A percentile compares a stretch with the other conserved stretches of the same genome.
These are phyloP conservation scores for Ptilodon capucinus DNA, from an alignment of 2,888 invertebrate species.

Conservation along the genomic window DNA sequence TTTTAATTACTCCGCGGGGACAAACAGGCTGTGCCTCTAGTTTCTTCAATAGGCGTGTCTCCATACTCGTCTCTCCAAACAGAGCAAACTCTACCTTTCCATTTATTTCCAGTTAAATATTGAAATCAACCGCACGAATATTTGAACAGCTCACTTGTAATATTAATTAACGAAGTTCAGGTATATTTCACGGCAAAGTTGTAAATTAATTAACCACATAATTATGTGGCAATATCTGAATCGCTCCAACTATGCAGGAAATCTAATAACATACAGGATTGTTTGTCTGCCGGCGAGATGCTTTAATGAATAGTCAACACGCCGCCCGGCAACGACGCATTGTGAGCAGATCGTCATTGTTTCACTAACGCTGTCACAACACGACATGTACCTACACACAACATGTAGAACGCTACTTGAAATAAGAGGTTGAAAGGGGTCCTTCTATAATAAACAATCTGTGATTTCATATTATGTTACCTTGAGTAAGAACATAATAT, in stretches of 20 bases:
- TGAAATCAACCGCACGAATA: slow-evolving; percentile 34
- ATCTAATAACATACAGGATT: slow-evolving; percentile 70
- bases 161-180: slow-evolving; percentile 44
- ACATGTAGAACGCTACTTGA: not conserved
- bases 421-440: not conserved
- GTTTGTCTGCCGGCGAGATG: slow-evolving; percentile 71
- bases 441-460: not conserved
- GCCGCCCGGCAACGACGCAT: slow-evolving; percentile 43
- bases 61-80: slow-evolving; percentile 51
- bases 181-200: slow-evolving; percentile 32
- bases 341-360: slow-evolving; percentile 58
- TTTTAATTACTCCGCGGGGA: slow-evolving; percentile 81
- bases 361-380: slow-evolving; percentile 45
- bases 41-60: slow-evolving; percentile 53
- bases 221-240: slow-evolving; percentile 50
- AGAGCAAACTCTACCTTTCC: slow-evolving; percentile 20
- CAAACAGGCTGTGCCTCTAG: slow-evolving; percentile 78
- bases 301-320: slow-evolving; percentile 79
- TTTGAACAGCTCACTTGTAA: slow-evolving; percentile 34
- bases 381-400: slow-evolving; percentile 11
- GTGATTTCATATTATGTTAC: no score
- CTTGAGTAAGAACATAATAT: no score
- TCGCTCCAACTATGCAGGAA: slow-evolving; percentile 57
- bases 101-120: slow-evolving; percentile 48
- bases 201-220: slow-evolving; percentile 51